Evolutionary conservation across 2,797 vertebrate genomes (phyloP).

Genomic region (Manis pentadactyla): DNA sequence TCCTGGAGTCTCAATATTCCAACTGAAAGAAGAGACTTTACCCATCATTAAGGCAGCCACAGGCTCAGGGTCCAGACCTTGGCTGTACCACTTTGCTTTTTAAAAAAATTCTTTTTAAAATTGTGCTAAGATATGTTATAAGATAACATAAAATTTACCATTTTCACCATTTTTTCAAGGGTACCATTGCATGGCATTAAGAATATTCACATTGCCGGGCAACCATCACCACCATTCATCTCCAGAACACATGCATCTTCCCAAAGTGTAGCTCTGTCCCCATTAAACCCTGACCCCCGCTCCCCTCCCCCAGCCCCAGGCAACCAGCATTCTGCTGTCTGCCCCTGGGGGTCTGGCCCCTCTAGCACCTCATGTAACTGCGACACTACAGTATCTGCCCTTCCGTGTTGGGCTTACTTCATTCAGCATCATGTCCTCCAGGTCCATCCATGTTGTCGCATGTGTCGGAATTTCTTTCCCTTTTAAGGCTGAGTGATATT

Average conservation of each 20-base stretch:
- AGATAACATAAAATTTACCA: neutral
- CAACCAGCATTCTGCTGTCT: rapidly evolving
- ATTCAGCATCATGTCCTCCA: rapidly evolving
- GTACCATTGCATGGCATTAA: neutral
- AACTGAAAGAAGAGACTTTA: neutral
- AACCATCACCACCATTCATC: rapidly evolving
- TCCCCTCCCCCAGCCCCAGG: rapidly evolving
- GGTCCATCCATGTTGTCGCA: rapidly evolving
- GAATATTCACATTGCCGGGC: neutral
- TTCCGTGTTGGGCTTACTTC: neutral
- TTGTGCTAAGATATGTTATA: neutral
- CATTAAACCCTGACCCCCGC: neutral
- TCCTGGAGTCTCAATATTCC: neutral
- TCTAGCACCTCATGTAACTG: neutral
- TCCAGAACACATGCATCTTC: neutral
- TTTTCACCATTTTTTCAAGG: neutral
- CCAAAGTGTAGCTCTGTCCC: too few species aligned
- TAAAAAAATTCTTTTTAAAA: neutral
- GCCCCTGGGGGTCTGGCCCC: neutral
- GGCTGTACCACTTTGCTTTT: neutral
- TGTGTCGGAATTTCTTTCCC: too few species aligned
- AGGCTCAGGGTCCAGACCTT: neutral
- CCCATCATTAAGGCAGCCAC: rapidly evolving
- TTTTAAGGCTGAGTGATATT: neutral
- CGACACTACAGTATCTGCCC: neutral